Conservation (phyloP, 2,797 vertebrate species). For the Sorex maritimensis region DNA sequence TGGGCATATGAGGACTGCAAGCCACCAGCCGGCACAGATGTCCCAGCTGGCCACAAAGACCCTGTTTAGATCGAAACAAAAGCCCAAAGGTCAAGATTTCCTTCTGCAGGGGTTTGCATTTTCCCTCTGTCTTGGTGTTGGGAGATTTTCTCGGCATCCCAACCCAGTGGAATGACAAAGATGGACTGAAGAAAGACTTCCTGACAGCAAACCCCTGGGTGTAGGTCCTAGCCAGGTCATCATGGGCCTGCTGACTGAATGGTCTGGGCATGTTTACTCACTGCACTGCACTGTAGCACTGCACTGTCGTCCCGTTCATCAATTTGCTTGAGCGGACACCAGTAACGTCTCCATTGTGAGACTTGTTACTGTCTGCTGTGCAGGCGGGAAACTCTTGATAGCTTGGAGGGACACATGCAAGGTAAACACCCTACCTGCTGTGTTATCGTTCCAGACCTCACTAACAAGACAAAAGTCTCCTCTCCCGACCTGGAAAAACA, state of each 20-base stretch:
- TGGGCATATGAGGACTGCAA: not conserved
- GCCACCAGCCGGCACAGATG: constrained; percentile 68
- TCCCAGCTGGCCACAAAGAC: constrained; percentile 24
- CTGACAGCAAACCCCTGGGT: not conserved
- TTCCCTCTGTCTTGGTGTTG: not conserved
- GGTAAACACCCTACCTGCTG: too few relatives aligned
- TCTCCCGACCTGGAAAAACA: not conserved
- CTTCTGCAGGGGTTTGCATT: not conserved
- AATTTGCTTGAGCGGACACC: too few relatives aligned
- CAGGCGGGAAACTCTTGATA: too few relatives aligned
- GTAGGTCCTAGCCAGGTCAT: not conserved
- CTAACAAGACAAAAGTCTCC: not conserved
- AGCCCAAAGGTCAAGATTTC: not conserved
- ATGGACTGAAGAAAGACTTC: not conserved
- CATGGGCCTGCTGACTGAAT: not conserved
- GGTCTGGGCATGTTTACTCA: not conserved
- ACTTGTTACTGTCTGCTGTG: too few relatives aligned
- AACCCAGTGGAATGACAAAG: not conserved
- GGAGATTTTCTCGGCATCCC: not conserved
- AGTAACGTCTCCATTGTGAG: too few relatives aligned
- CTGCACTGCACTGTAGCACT: too few relatives aligned
- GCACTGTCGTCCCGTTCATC: too few relatives aligned
- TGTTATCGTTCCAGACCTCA: too few relatives aligned
- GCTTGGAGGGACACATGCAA: too few relatives aligned
- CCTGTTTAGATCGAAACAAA: constrained; percentile 56